These are phyloP conservation scores for Malurus splendens DNA, from an alignment of 2,797 vertebrate genomes.

Conservation along the genomic window DNA sequence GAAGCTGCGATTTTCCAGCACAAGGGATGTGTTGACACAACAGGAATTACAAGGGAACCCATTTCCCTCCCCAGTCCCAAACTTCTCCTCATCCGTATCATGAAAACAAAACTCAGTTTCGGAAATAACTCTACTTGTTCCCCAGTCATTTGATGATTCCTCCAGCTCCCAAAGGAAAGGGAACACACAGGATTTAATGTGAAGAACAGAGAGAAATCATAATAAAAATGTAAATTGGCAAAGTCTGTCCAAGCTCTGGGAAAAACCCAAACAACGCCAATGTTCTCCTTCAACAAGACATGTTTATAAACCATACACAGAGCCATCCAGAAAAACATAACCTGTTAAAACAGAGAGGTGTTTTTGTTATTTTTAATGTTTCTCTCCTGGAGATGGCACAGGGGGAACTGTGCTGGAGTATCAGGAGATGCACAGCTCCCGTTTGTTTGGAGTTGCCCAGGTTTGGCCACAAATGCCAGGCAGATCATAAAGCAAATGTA, in stretches of 20 bases:
- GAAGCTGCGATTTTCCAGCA: neutral
- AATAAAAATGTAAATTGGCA: neutral
- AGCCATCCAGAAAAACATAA: neutral
- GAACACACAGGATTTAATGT: neutral
- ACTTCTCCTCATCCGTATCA: neutral
- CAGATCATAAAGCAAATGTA: neutral
- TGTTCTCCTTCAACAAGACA: neutral
- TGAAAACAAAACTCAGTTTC: neutral
- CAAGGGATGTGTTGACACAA: accelerated
- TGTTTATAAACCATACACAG: neutral
- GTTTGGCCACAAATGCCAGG: neutral
- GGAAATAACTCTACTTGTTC: neutral
- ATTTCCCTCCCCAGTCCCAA: neutral
- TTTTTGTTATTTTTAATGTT: neutral
- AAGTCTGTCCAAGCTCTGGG: neutral
- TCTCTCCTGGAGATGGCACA: neutral
- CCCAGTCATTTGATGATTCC: neutral
- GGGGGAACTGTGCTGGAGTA: neutral
- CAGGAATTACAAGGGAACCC: neutral
- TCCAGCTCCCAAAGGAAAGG: neutral
- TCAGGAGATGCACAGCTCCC: neutral
- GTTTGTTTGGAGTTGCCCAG: neutral
- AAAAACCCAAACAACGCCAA: neutral
- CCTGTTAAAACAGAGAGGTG: neutral
- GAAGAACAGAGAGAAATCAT: neutral